Evolutionary conservation across 2,888 invertebrate genomes (phyloP).

Genomic region (Cryptus armator): DNA sequence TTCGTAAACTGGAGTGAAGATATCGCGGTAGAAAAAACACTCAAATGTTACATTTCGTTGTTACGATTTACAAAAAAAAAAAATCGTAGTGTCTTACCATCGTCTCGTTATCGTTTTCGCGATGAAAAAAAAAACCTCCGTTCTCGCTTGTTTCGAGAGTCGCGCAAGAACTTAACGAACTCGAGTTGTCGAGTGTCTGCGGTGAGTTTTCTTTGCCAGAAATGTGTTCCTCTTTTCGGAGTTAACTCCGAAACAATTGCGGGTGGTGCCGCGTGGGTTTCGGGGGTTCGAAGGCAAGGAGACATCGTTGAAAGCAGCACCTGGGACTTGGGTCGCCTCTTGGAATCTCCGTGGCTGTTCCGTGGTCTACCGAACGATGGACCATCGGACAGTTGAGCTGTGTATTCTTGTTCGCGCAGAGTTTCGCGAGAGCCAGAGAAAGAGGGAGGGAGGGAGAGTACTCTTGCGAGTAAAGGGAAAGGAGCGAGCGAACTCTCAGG

Average conservation of each 20-base stretch:
- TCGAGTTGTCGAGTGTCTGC: slow-evolving; percentile 5
- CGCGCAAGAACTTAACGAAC: no score
- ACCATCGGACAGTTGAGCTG: slow-evolving; percentile 27
- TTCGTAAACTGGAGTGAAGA: no score
- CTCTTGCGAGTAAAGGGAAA: background rate
- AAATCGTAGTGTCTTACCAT: no score
- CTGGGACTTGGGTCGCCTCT: background rate
- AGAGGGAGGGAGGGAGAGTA: background rate
- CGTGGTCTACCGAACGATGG: slow-evolving; percentile 34
- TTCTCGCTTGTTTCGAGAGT: no score
- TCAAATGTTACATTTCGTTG: no score
- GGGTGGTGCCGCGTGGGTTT: background rate
- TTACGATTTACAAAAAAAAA: no score
- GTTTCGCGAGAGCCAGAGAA: slow-evolving; percentile 22
- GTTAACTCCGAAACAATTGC: background rate
- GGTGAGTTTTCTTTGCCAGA: background rate
- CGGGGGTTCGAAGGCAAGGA: background rate
- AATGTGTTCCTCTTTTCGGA: background rate
- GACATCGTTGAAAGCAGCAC: slow-evolving; percentile 18
- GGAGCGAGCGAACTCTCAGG: slow-evolving; percentile 1
- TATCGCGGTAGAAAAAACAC: no score
- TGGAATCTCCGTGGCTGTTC: slow-evolving; percentile 18
- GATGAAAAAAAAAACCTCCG: no score
- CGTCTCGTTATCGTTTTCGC: no score
- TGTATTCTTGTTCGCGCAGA: slow-evolving; percentile 3